Base-by-base conservation (phyloP, 2,113 vertebrate genomes). In the Otolemur garnettii region DNA sequence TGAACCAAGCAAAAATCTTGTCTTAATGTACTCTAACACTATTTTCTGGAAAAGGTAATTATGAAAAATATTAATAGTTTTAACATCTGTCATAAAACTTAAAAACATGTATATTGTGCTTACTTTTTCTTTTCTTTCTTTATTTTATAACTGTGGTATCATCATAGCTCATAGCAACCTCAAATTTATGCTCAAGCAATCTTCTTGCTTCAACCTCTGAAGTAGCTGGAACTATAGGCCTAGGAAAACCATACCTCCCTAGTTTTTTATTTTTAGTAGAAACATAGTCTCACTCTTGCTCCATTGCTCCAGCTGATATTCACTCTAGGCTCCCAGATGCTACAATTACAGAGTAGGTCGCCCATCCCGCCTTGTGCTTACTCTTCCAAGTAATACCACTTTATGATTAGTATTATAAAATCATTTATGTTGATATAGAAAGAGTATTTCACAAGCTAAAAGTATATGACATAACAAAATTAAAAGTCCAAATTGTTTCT, bases 31-130 rank as follows among this genome's bases (percentile, higher is more conserved):
- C 66, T 78, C 19, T 69, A 53, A 78, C 1, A 77, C 7, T 38
- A 53, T 71, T 94, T 92, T 90, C 66, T 89, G 59, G 60, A 90
- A 84, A 85, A 95, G 6, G 30, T 92, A 69, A 95, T 53, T 82
- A 45, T 78, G 22, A 92, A 90, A 19, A 57, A 87, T 78, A 64
- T 86, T 90, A 77, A 42, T 24, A 78, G 22, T 83, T 78, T 19
- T 69, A 71, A 87, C 55, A 89, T 82, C 30, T 87, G 93, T 80
- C 77, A 92, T 66, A 92, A 92, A 53, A 66, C 30, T 80, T 81
- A 45, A 72, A 90, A 86, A 88, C 5, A 89, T 57, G 12, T 33
- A 14, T 9, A 87, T 9, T 2, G 38, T 38, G 45, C 18, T 80
- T 45, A 66, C 19, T 72, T 92, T 72, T 92, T 50, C 45, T 50